Evolutionary conservation across 2,888 invertebrate species (phyloP), one percentile per base, ranked within the genome.

Genomic region (Blomia tropicalis): DNA sequence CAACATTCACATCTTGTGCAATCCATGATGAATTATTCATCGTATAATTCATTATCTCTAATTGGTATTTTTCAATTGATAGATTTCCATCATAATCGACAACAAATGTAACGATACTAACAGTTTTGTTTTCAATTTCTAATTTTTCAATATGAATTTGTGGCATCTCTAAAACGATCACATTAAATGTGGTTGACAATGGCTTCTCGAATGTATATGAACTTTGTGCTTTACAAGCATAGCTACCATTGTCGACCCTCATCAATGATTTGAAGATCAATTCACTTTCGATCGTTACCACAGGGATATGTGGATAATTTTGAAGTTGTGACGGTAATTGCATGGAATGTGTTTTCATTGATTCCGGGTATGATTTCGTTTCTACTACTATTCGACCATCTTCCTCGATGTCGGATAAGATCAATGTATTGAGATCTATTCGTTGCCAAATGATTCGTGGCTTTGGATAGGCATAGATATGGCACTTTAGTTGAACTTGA

Each of bases 211-310:
- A 64, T 2, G 58, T 63, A 27, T 64, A 65, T 32, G 63, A 59
- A 60, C 74, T 69, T 70, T 71, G 61, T 62, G 77, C 71, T 68
- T 72, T 68, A 71, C 82, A 82, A 23, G 74, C 74, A 70, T 83
- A 84, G 0, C 82, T 81, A 7, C 86, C 87, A 71, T 86, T 85
- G 70, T 86, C 83, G 69, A 82, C 82, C 66, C 81, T 79, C 11
- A 78, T 76, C 0, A 82, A 76, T 69, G 79, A 78, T 1, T 76
- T 73, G 59, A 83, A 76, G 70, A 74, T 75, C 58, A 83, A 75
- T 0, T 78, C 79, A 54, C 81, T 79, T 70, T 80, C 78, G 47
- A 61, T 58, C 43, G 43, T 14, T 19, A 27, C 56, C n/a, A 64
- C 56, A 11, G 36, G 27, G 11, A 11, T 58, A 2, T 43, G n/a